phyloP scores from a whole-genome alignment of 2,113 vertebrate genomes.

The Trematocara stigmaticum region DNA sequence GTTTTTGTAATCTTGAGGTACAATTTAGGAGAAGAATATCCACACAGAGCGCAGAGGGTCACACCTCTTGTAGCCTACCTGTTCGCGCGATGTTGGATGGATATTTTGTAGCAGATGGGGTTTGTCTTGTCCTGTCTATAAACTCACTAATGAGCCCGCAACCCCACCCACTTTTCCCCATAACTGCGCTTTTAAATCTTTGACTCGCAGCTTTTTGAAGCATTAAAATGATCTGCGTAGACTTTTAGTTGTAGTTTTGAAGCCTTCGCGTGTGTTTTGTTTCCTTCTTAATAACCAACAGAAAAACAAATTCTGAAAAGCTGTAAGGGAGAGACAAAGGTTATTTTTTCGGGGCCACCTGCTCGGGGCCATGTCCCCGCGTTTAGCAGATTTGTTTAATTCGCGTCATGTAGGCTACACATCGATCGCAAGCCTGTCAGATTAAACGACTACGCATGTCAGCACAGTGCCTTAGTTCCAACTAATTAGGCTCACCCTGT shows the following conservation, averaged over 20 bases:
- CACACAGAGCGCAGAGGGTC: neutral
- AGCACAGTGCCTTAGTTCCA: conserved; percentile 33
- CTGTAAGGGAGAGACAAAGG: neutral
- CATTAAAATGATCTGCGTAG: neutral
- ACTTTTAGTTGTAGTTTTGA: neutral
- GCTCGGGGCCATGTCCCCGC: neutral
- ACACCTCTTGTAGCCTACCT: neutral
- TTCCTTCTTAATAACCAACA: neutral
- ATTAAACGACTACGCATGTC: conserved; percentile 53
- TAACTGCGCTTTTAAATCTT: neutral
- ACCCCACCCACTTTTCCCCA: neutral
- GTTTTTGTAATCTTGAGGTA: neutral
- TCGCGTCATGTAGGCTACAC: conserved; percentile 21
- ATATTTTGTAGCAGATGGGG: neutral
- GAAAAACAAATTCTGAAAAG: neutral
- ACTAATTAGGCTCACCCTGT: conserved; percentile 54
- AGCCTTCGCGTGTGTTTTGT: neutral
- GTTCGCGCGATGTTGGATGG: neutral
- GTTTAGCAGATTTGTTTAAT: conserved; percentile 42
- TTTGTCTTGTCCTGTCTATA: neutral
- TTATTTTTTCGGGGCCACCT: neutral
- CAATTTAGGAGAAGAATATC: neutral
- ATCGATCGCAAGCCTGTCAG: conserved; percentile 30
- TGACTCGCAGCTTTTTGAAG: neutral
- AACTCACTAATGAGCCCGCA: neutral